Base-by-base conservation (phyloP, 1,140 invertebrate species). In the Anoplolepis gracilipes region DNA sequence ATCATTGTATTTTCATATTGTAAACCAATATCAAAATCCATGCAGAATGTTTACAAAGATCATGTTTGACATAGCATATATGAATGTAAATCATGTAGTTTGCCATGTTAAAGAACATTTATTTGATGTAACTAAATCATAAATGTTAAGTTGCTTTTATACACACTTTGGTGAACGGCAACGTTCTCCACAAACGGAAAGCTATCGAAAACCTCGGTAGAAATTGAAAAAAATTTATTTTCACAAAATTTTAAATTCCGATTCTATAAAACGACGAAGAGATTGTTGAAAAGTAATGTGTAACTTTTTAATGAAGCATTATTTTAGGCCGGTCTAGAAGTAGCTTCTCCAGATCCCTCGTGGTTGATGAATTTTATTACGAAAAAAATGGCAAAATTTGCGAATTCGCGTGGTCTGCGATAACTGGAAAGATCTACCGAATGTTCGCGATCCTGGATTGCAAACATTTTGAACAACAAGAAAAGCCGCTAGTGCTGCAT, bases 401-500 rank as follows among this genome's bases (percentile, higher is more conserved):
- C 13, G 16, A 53, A 13, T 30, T 13, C 2, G n/a, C 8, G 42
- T 13, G 42, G 16, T 11, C 13, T 4, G 16, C 62, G 28, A 1
- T 67, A 13, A 67, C 13, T 7, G 2, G n/a, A 36, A 5, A 30
- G 16, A 78, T 65, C 42, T 46, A 3, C 13, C 42, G 6, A 3
- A 5, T 46, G 13, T 16, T n/a, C n/a, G 6, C 4, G 53, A 81
- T 42, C 25, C 5, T 13, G 4, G 53, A 59, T 73, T 72, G 33
- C 22, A 62, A 88, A 46, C 42, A 81, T 82, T 88, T 69, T 16
- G 30, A 78, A 89, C 55, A 85, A 79, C 49, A 79, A 49, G 61
- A 81, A 85, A 75, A 88, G 22, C 22, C 30, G 13, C 61, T 89
- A 86, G 87, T 88, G 46, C 30, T 61, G 33, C 76, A 55, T 30